Evolutionary conservation across 2,113 vertebrate genomes (phyloP).

Genomic region (Heliornis fulica): DNA sequence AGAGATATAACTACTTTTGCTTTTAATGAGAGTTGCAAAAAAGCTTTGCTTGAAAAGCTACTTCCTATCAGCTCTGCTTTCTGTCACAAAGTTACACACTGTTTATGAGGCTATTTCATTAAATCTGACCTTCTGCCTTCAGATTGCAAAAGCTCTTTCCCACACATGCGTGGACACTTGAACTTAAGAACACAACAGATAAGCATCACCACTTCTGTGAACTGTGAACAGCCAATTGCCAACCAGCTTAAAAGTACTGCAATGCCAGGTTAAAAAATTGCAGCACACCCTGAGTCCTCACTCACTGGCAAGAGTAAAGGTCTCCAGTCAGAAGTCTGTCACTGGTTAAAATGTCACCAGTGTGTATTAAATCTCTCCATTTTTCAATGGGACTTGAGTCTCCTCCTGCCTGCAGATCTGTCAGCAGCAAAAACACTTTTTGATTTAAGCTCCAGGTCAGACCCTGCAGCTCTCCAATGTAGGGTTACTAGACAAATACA

Average conservation of each 20-base stretch:
- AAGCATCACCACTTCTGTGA: not conserved
- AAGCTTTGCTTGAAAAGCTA: not conserved
- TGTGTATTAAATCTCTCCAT: not conserved
- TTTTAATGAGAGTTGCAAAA: not conserved
- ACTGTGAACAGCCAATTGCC: not conserved
- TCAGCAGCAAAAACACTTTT: not conserved
- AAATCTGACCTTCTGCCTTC: not conserved
- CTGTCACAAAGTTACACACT: not conserved
- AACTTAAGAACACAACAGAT: not conserved
- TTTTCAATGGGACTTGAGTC: not conserved
- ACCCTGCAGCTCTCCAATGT: not conserved
- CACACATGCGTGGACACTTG: not conserved
- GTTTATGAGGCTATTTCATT: not conserved
- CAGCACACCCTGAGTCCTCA: not conserved
- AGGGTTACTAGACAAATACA: not conserved
- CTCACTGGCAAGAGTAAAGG: not conserved
- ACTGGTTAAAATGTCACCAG: not conserved
- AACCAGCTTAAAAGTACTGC: not conserved
- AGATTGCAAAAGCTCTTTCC: not conserved
- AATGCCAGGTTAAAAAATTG: not conserved
- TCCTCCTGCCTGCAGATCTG: not conserved
- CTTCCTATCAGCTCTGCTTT: not conserved
- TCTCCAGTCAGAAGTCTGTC: not conserved
- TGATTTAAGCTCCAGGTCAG: not conserved
- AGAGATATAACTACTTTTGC: not conserved